Evolutionary conservation across 2,797 vertebrate genomes (phyloP), one percentile per base, ranked within the genome.

Genomic region (Anolis apletophallus): DNA sequence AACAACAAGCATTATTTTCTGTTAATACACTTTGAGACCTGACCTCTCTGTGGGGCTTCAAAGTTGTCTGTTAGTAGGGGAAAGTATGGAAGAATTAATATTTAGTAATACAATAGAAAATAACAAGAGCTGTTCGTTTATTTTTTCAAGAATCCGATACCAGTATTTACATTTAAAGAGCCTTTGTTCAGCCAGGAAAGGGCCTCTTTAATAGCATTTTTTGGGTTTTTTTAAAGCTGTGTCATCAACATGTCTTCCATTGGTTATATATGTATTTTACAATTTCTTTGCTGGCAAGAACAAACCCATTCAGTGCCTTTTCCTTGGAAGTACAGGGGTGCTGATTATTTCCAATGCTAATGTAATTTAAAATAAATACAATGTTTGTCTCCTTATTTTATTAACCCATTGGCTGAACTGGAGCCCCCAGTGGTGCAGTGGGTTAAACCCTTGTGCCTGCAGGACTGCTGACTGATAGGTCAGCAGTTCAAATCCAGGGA

Each of bases 161-260:
- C n/a, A n/a, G n/a, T n/a, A 96, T 77, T 76, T 88, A 50, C 32
- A 91, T 88, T 96, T 96, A 96, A 97, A 96, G 91, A 95, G 91
- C 92, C 91, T 96, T 93, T 97, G 78, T 94, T 96, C 94, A 83
- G 54, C 83, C 36, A 69, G 52, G 84, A 88, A 87, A 83, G 64
- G 80, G 84, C 21, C 8, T 80, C 86, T 84, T 90, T 50, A 86
- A 88, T 88, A 84, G 80, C 83, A 67, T 13, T 55, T n/a, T n/a
- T n/a, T n/a, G 88, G 21, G 77, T 21, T 50, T 52, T 34, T 67
- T 26, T 32, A 61, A 84, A 52, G 64, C 29, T 94, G 89, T 93
- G 88, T 95, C 95, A 96, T 87, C 96, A 95, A 96, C 97, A n/a
- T n/a, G 97, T 96, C 96, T 84, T 77, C 55, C 2, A 0, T 26